A percentile compares a stretch with the other conserved stretches of the same genome.
phyloP scores from a whole-genome alignment of 2,113 vertebrate species.

The Hepsetus odoe region DNA sequence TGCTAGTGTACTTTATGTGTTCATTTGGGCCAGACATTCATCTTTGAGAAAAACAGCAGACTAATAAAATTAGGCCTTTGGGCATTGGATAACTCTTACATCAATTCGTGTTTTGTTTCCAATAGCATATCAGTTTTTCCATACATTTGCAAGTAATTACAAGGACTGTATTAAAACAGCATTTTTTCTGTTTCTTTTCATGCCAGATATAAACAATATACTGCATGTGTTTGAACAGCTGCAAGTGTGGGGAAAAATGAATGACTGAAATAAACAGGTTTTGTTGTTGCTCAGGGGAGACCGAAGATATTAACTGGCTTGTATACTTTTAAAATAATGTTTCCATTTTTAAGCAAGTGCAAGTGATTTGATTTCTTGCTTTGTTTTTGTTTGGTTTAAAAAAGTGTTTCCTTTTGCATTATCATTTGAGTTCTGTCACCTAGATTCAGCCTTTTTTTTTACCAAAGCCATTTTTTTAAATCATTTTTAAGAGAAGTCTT shows the following conservation, averaged over 20 bases:
- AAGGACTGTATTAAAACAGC: conserved; percentile 1
- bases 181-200: not conserved
- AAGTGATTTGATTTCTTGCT: not conserved
- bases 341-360: not conserved
- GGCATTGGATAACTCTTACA: no score
- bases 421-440: not conserved
- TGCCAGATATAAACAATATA: not conserved
- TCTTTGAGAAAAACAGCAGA: no score
- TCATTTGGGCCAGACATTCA: no score
- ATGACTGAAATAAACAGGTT: conserved; percentile 32
- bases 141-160: not conserved
- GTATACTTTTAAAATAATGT: conserved; percentile 17
- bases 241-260: not conserved
- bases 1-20: no score
- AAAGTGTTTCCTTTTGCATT: not conserved
- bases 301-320: conserved; percentile 6
- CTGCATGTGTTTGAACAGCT: not conserved
- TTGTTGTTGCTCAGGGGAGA: not conserved
- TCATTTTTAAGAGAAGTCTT: not conserved
- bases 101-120: no score
- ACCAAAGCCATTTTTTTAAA: not conserved
- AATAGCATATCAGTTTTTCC: not conserved
- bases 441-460: not conserved
- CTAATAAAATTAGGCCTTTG: no score
- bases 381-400: not conserved